Base-by-base conservation (phyloP, 2,797 vertebrate genomes). In the Xyrichtys novacula region DNA sequence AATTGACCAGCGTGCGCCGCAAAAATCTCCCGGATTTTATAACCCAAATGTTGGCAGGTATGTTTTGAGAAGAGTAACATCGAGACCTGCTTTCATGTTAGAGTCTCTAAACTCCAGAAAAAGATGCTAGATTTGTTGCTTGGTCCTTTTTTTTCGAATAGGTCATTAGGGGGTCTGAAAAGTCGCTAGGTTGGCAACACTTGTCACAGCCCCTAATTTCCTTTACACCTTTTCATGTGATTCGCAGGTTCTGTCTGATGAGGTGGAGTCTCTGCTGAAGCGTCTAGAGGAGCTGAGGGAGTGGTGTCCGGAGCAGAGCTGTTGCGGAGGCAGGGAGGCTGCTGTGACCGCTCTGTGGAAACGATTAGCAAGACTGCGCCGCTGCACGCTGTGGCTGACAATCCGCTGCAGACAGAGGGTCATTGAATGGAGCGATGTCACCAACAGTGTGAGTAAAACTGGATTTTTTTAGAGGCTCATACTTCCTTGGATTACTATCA, bases 391-490 rank as follows among this genome's bases (percentile, higher is more conserved):
- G 56, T 88, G 92, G 38, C 92, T 96, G 88, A 91, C 88, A 9
- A 53, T 85, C 16, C 92, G 91, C 38, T 92, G 93, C 14, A 88
- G 91, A 47, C 92, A 92, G 1, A 92, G 91, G 34, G 92, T 92
- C 26, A 76, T 83, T 20, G 95, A 96, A 19, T 98, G 97, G 96
- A 95, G 89, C 5, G 79, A 93, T 39, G 80, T 98, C 85, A 93
- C 68, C 31, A 84, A 91, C 74, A 93, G 94, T 52, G 97, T 98
- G 57, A 92, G 95, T 62, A 1, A 25, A 44, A 23, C 20, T 1
- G 16, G 22, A 25, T 7, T 28, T 7, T 3, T 3, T 17, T 10
- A 16, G 15, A 4, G 3, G 2, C 32, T 54, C 26, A 29, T 52
- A 2, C 34, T 43, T 19, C 7, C 14, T n/a, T 3, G 4, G n/a